phyloP scores from a whole-genome alignment of 2,888 invertebrate genomes.

The Yponomeuta cagnagella region DNA sequence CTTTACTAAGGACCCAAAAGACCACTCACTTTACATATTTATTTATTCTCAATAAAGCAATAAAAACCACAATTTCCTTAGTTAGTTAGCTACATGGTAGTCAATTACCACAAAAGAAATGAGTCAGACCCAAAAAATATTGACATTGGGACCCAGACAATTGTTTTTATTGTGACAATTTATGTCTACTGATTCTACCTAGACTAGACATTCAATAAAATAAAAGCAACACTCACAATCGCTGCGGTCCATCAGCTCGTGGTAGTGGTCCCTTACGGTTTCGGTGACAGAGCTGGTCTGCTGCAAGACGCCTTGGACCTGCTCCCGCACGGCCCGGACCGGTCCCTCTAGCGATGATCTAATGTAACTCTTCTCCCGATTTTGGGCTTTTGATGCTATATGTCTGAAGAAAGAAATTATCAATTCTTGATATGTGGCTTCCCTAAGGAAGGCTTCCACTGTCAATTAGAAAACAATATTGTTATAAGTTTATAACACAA shows the following conservation, averaged over 20 bases:
- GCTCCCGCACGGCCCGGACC: conserved; percentile 48
- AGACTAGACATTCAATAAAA: too few relatives aligned
- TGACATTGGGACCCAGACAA: not conserved
- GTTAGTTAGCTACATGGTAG: not conserved
- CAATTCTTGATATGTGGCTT: too few relatives aligned
- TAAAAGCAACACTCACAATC: conserved; percentile 42
- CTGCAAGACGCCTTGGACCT: conserved; percentile 44
- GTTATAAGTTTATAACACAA: too few relatives aligned
- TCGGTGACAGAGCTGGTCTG: conserved; percentile 51
- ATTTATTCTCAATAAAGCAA: too few relatives aligned
- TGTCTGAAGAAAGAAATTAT: conserved; percentile 32
- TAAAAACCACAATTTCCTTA: too few relatives aligned
- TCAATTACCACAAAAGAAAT: not conserved
- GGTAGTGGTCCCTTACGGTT: conserved; percentile 46
- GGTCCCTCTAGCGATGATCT: conserved; percentile 42
- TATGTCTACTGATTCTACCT: too few relatives aligned
- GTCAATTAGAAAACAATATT: too few relatives aligned
- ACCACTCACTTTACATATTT: too few relatives aligned
- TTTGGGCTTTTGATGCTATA: conserved; percentile 32
- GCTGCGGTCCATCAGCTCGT: conserved; percentile 49
- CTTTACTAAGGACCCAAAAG: too few relatives aligned
- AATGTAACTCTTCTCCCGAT: conserved; percentile 36
- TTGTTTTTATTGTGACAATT: too few relatives aligned
- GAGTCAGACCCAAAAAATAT: too few relatives aligned
- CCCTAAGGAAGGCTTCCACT: too few relatives aligned